Evolutionary conservation across 2,113 vertebrate species (phyloP).

Genomic region (Oreochromis aureus): DNA sequence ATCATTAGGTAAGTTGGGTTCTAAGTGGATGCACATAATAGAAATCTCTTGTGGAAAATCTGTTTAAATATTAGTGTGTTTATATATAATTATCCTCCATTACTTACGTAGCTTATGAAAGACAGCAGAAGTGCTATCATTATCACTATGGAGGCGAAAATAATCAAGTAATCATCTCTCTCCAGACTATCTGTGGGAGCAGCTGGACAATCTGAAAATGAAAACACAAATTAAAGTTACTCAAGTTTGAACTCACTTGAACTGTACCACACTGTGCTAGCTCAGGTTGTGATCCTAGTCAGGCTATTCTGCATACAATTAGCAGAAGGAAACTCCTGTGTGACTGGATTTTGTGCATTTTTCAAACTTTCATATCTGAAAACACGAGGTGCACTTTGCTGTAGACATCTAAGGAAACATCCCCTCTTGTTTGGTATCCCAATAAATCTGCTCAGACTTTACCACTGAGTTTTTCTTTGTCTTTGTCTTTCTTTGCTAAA

Average conservation of each 20-base stretch:
- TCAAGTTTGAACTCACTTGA: background rate
- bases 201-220: conserved; percentile 24
- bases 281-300: background rate
- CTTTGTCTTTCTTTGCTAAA: background rate
- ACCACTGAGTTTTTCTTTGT: background rate
- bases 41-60: background rate
- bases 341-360: background rate
- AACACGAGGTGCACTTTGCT: background rate
- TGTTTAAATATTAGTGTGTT: background rate
- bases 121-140: conserved; percentile 25
- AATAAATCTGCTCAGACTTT: background rate
- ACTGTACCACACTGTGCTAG: background rate
- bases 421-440: background rate
- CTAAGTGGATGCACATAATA: background rate
- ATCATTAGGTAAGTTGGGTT: background rate
- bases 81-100: background rate
- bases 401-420: background rate
- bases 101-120: conserved; percentile 68
- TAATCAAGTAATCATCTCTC: background rate
- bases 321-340: background rate
- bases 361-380: background rate
- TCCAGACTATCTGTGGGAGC: background rate
- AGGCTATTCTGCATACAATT: background rate
- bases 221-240: background rate
- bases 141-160: conserved; percentile 28